Percentiles rank a stretch among this genome's conserved stretches.
Conservation (phyloP, 2,888 invertebrate genomes). For the Phragmatobia fuliginosa region DNA sequence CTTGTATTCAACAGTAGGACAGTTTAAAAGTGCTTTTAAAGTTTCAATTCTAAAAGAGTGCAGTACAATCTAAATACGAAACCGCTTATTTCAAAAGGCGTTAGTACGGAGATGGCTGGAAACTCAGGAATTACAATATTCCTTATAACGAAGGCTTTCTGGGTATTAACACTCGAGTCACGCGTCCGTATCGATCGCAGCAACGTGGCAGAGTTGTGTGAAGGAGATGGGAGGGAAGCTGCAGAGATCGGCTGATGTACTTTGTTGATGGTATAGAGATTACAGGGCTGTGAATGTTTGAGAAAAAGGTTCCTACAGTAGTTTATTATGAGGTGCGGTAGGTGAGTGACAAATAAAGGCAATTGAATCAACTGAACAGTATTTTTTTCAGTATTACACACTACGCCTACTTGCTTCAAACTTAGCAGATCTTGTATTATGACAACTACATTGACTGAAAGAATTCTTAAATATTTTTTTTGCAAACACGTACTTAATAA, state of each 20-base stretch:
- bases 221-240: conserved; percentile 30
- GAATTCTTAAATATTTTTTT: no score
- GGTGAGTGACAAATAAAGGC: background rate
- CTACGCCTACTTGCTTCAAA: no score
- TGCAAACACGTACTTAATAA: no score
- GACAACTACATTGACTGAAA: no score
- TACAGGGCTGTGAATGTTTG: background rate
- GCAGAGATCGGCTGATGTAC: background rate
- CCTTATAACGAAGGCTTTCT: conserved; percentile 18
- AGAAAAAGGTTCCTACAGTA: background rate
- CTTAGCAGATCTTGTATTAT: no score
- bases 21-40: background rate
- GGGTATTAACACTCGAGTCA: conserved; percentile 48
- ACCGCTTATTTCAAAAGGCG: background rate
- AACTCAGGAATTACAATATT: conserved; percentile 47
- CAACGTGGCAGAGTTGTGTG: conserved; percentile 13
- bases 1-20: background rate
- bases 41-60: background rate
- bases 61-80: background rate
- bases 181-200: conserved; percentile 53
- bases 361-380: background rate
- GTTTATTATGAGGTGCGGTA: background rate
- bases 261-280: conserved; percentile 7
- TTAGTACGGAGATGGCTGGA: conserved; percentile 38
- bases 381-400: no score